phyloP scores from a whole-genome alignment of 2,797 vertebrate species.

The Amblyraja radiata region DNA sequence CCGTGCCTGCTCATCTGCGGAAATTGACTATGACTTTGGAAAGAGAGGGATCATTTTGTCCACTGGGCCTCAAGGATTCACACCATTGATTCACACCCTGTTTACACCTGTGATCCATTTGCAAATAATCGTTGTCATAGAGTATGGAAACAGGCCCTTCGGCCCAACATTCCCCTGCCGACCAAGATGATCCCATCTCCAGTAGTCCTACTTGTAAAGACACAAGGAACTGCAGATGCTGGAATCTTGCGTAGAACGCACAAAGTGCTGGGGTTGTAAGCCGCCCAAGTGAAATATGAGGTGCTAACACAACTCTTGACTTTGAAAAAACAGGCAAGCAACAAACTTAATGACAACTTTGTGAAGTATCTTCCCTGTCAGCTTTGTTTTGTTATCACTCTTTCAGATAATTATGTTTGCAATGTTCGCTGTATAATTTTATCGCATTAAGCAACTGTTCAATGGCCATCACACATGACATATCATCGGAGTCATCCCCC shows the following conservation, averaged over 20 bases:
- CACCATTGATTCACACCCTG: background rate
- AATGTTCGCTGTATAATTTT: background rate
- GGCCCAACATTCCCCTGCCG: too few species aligned
- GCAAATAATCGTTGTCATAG: too few species aligned
- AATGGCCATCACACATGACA: constrained; percentile 8
- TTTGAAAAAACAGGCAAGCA: too few species aligned
- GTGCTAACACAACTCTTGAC: background rate
- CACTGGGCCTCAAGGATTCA: background rate
- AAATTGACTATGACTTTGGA: background rate
- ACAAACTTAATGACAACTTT: background rate
- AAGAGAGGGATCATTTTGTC: background rate
- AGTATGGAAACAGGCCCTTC: too few species aligned
- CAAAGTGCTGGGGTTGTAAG: too few species aligned
- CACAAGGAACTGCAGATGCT: too few species aligned
- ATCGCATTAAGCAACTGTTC: constrained; percentile 14
- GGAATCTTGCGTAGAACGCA: too few species aligned
- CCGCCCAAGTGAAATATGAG: too few species aligned
- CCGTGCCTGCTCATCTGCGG: background rate
- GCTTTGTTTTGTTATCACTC: background rate
- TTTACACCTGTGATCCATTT: background rate
- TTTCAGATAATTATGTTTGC: background rate
- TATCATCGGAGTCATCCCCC: background rate
- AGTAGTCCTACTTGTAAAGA: too few species aligned
- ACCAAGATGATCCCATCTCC: too few species aligned
- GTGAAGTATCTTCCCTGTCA: background rate